Evolutionary conservation across 2,113 vertebrate genomes (phyloP).

Genomic region (Cynopterus brachyotis): DNA sequence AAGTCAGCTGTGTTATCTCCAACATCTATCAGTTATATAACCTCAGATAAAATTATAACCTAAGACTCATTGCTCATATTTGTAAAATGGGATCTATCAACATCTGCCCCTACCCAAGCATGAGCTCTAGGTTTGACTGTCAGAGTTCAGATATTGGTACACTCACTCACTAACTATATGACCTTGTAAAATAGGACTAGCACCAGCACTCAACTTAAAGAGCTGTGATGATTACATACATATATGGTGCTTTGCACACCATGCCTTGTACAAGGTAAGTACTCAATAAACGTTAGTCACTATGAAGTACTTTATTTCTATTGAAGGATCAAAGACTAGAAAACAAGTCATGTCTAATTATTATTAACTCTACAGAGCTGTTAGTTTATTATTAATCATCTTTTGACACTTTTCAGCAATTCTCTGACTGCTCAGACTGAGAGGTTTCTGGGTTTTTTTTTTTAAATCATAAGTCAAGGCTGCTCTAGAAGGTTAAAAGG

Average conservation of each 20-base stretch:
- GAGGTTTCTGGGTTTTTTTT: background rate
- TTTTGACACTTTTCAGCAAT: background rate
- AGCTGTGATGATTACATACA: background rate
- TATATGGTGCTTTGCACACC: background rate
- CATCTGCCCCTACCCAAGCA: background rate
- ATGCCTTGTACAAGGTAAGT: background rate
- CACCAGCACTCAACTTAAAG: background rate
- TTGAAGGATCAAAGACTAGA: background rate
- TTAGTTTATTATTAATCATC: background rate
- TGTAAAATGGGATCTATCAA: background rate
- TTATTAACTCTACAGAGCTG: background rate
- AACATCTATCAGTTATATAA: background rate
- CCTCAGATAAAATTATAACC: background rate
- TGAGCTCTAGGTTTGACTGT: background rate
- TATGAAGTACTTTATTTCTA: background rate
- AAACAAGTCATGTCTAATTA: background rate
- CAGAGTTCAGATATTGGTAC: background rate
- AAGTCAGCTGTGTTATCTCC: background rate
- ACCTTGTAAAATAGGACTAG: background rate
- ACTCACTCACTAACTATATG: background rate
- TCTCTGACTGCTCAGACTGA: background rate
- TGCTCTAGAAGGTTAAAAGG: background rate
- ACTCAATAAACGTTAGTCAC: background rate
- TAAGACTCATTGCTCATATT: background rate
- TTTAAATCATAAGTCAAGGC: background rate